Evolutionary conservation across 2,888 invertebrate species (phyloP).

Genomic region (Cryptosula pallasiana): DNA sequence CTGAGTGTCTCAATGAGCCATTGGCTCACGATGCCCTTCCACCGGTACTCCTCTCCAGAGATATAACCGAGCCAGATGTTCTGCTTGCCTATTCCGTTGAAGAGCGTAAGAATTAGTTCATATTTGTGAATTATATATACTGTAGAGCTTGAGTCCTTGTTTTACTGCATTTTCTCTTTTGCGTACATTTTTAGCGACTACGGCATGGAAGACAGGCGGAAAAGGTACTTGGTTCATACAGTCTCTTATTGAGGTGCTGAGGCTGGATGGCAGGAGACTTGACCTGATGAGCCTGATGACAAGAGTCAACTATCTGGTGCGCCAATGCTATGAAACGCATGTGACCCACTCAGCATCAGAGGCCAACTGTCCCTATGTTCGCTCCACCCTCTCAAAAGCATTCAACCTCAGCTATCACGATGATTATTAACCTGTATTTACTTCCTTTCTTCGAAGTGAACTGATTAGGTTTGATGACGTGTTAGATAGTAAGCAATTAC

Average conservation of each 20-base stretch:
- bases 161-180: no score
- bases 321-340: background rate
- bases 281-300: background rate
- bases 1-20: background rate
- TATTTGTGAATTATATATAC: no score
- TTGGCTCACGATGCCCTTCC: background rate
- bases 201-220: background rate
- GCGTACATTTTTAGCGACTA: background rate
- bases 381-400: background rate
- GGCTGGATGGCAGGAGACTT: background rate
- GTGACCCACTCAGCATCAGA: background rate
- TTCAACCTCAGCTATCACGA: background rate
- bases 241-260: background rate
- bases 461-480: background rate
- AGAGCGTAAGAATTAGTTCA: no score
- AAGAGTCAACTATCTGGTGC: background rate
- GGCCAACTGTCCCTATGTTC: background rate
- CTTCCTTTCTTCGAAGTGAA: no score
- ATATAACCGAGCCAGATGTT: background rate
- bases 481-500: background rate
- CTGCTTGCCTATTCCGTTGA: background rate
- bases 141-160: no score
- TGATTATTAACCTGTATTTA: background rate
- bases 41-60: background rate
- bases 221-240: slow-evolving; percentile 7